These are phyloP conservation scores for Neotoxoptera formosana DNA, from an alignment of 1,140 invertebrate genomes.

Conservation along the genomic window DNA sequence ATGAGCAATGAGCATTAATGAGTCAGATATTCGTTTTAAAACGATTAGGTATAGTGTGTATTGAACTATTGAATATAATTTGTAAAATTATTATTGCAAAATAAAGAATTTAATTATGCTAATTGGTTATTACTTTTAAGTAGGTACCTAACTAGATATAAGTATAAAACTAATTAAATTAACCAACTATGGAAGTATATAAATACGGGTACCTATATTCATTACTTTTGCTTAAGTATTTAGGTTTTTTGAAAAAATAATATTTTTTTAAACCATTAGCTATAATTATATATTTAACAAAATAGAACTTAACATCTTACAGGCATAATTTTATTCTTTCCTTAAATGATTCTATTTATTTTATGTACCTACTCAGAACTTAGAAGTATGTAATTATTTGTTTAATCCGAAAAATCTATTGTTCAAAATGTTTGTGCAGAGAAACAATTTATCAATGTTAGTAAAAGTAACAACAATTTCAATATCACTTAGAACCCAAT, in stretches of 20 bases:
- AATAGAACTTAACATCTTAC: neutral
- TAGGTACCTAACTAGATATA: neutral
- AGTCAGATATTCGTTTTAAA: neutral
- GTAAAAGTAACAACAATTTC: neutral
- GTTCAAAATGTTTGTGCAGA: neutral
- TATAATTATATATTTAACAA: neutral
- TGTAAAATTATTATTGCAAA: neutral
- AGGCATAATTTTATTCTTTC: neutral
- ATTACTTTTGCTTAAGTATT: neutral
- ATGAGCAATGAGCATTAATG: too few species aligned
- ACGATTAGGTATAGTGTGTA: neutral
- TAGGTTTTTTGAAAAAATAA: neutral
- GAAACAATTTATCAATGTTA: constrained; percentile 30
- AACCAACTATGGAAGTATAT: neutral
- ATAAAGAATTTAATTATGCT: neutral
- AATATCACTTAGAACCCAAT: neutral
- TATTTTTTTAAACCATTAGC: neutral
- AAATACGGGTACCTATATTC: neutral
- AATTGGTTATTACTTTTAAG: neutral
- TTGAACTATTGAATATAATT: neutral
- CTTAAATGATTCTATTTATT: neutral
- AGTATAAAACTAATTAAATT: neutral
- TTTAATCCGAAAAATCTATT: neutral
- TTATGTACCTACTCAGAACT: neutral
- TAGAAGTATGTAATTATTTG: neutral